Conservation (phyloP, 2,113 vertebrate species). For the Prolemur simus region DNA sequence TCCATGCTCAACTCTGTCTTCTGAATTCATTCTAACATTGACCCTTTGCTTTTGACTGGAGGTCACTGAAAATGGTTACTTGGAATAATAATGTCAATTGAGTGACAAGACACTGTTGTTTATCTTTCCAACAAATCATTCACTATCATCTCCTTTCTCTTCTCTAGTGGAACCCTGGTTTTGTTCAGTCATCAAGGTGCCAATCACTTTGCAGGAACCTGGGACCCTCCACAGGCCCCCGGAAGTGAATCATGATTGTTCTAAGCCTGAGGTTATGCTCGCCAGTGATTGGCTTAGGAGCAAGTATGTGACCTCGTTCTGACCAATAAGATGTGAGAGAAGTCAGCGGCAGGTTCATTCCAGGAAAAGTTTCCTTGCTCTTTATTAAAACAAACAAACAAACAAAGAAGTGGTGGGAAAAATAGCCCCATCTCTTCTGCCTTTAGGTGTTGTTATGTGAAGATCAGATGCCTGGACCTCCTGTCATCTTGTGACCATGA, state of each 20-base stretch:
- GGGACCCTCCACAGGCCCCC: rapidly evolving
- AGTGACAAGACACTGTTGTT: not conserved
- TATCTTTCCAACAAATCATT: not conserved
- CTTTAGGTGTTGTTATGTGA: not conserved
- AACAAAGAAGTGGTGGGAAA: not conserved
- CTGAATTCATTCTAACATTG: not conserved
- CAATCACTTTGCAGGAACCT: not conserved
- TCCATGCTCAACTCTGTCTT: not conserved
- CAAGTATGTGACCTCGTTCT: not conserved
- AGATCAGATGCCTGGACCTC: not conserved
- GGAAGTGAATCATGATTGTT: not conserved
- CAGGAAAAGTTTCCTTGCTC: not conserved
- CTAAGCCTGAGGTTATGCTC: not conserved
- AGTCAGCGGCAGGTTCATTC: not conserved
- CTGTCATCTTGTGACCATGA: not conserved
- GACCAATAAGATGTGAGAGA: not conserved
- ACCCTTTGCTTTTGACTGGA: not conserved
- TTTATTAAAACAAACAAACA: not conserved
- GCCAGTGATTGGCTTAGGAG: not conserved
- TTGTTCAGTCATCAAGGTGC: not conserved
- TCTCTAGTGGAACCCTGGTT: not conserved
- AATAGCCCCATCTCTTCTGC: not conserved
- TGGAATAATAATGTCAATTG: not conserved
- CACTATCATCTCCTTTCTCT: not conserved
- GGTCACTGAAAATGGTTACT: not conserved